These are phyloP conservation scores for Polia nebulosa DNA, from an alignment of 2,888 invertebrate species.

Conservation along the genomic window DNA sequence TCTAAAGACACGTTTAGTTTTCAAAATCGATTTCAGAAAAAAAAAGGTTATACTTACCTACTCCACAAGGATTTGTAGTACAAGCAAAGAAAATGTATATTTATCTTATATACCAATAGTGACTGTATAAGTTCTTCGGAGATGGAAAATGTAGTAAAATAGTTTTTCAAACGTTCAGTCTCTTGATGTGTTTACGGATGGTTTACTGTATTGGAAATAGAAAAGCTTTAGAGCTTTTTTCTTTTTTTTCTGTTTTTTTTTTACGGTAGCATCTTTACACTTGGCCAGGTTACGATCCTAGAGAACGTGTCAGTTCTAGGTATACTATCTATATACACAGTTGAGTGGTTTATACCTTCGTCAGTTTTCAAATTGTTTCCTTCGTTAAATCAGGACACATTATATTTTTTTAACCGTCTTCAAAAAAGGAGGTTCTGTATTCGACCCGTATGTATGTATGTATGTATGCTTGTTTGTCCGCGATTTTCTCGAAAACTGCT, in stretches of 20 bases:
- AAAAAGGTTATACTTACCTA: no score
- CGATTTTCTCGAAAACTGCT: no score
- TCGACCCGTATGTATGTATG: no score
- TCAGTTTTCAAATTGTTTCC: not conserved
- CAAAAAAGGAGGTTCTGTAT: no score
- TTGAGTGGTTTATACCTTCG: not conserved
- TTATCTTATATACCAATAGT: not conserved
- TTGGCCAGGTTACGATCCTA: not conserved
- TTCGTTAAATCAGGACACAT: not conserved
- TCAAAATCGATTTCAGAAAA: no score
- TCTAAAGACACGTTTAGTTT: no score
- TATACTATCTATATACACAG: not conserved
- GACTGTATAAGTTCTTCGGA: not conserved
- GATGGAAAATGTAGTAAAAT: not conserved
- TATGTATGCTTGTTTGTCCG: no score
- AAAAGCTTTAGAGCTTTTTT: slow-evolving; percentile 21
- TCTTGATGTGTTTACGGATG: slow-evolving; percentile 24
- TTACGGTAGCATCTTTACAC: not conserved
- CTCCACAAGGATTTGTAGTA: not conserved
- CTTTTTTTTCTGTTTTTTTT: no score
- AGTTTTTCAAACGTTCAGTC: slow-evolving; percentile 9
- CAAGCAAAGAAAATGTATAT: slow-evolving; percentile 1
- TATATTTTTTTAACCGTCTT: no score
- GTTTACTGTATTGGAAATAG: slow-evolving; percentile 11
- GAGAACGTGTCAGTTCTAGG: not conserved